Percentiles rank a stretch among this genome's conserved stretches.
These are phyloP conservation scores for Andrena bicolor DNA, from an alignment of 2,888 invertebrate genomes.

Conservation along the genomic window DNA sequence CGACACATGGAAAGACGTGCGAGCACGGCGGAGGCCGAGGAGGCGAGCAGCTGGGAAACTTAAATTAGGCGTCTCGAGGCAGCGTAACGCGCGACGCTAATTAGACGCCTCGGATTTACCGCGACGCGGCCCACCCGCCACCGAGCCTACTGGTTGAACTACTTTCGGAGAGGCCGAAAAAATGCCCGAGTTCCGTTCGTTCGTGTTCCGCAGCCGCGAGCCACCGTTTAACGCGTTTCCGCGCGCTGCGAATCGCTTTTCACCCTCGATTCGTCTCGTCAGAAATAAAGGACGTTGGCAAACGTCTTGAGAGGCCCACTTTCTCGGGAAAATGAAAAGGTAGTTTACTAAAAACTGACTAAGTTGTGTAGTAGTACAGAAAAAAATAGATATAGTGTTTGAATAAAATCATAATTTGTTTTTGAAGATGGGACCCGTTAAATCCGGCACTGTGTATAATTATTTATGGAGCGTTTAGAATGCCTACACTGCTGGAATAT, in stretches of 20 bases:
- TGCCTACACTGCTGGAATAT: no score
- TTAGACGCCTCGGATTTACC: constrained; percentile 55
- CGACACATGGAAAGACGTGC: neutral
- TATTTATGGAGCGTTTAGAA: no score
- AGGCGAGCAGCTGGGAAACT: constrained; percentile 37
- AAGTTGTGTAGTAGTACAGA: no score
- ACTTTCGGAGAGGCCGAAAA: constrained; percentile 31
- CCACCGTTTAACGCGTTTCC: constrained; percentile 29
- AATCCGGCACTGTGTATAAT: no score
- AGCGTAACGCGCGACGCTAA: constrained; percentile 57
- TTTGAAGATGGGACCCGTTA: no score
- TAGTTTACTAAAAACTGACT: no score
- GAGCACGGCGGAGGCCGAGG: neutral
- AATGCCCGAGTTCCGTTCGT: constrained; percentile 37
- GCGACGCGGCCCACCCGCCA: constrained; percentile 33
- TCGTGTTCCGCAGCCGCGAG: constrained; percentile 7
- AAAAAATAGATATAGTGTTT: no score
- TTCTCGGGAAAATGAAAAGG: no score
- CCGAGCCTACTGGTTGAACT: constrained; percentile 46
- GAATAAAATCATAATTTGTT: no score
- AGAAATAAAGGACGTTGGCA: no score
- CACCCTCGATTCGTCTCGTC: no score
- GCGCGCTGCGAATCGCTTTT: neutral
- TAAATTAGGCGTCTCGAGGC: constrained; percentile 58
- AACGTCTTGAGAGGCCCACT: no score